These are phyloP conservation scores for Cistogaster globosa DNA, from an alignment of 2,888 invertebrate genomes.

Conservation along the genomic window DNA sequence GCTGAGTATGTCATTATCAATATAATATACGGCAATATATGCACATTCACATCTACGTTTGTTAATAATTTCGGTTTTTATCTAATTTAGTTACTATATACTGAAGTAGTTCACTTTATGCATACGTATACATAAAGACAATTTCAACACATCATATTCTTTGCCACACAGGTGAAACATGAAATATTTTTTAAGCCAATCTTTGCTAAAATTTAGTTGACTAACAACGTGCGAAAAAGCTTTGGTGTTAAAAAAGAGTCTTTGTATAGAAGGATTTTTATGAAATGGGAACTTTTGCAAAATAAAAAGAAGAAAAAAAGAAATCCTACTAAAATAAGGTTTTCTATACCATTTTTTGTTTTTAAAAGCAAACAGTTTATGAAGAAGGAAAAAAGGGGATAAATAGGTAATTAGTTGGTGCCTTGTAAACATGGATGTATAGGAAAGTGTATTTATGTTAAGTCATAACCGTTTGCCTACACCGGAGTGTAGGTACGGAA, in stretches of 20 bases:
- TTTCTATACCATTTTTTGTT: too few relatives aligned
- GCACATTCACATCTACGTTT: too few relatives aligned
- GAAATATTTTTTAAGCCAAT: neutral
- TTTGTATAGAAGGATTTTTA: neutral
- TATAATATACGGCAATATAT: neutral
- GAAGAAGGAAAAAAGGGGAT: too few relatives aligned
- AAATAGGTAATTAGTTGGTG: too few relatives aligned
- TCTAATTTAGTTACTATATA: slow-evolving; percentile 7
- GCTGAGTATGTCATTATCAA: slow-evolving; percentile 6
- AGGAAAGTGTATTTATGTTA: too few relatives aligned
- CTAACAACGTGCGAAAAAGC: too few relatives aligned
- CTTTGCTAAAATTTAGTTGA: too few relatives aligned
- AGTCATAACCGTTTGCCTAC: too few relatives aligned
- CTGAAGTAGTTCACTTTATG: neutral
- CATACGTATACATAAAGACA: neutral
- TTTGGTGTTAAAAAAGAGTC: neutral
- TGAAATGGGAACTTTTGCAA: neutral
- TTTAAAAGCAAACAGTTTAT: too few relatives aligned
- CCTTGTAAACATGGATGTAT: too few relatives aligned
- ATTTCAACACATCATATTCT: neutral
- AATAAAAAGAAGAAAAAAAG: neutral
- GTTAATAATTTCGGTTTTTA: neutral
- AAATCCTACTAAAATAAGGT: too few relatives aligned
- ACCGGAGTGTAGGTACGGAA: too few relatives aligned
- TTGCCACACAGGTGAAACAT: neutral